These are phyloP conservation scores for Anadara kagoshimensis DNA, from an alignment of 1,140 invertebrate genomes.

Conservation along the genomic window DNA sequence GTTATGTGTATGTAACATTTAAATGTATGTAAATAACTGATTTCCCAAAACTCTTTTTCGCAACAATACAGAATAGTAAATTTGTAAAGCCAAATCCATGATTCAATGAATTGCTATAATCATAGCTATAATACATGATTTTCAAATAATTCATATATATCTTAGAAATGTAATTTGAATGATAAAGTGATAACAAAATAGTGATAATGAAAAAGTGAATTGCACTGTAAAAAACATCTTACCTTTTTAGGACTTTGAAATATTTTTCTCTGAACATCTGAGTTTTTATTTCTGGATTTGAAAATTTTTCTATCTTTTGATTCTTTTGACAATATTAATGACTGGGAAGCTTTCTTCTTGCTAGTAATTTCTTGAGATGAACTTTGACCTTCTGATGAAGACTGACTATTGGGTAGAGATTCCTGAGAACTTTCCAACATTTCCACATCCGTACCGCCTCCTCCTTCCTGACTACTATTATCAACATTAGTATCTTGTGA, in stretches of 20 bases:
- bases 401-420: conserved; percentile 17
- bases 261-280: conserved; percentile 29
- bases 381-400: conserved; percentile 36
- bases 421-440: too few relatives aligned
- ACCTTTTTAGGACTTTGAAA: conserved; percentile 55
- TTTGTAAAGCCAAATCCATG: too few relatives aligned
- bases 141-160: too few relatives aligned
- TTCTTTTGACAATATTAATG: conserved; percentile 12
- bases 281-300: conserved; percentile 51
- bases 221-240: conserved; percentile 12
- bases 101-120: too few relatives aligned
- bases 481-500: not conserved
- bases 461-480: conserved; percentile 9
- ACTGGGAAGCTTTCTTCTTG: conserved; percentile 34
- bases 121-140: too few relatives aligned
- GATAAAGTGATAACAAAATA: not conserved
- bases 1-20: too few relatives aligned
- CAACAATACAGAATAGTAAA: too few relatives aligned
- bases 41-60: too few relatives aligned
- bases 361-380: conserved; percentile 47
- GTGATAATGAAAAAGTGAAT: too few relatives aligned
- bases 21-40: too few relatives aligned
- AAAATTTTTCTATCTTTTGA: conserved; percentile 55
- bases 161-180: too few relatives aligned
- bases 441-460: conserved; percentile 2